Conservation (phyloP, 2,797 vertebrate species). For the Spinus pinus region DNA sequence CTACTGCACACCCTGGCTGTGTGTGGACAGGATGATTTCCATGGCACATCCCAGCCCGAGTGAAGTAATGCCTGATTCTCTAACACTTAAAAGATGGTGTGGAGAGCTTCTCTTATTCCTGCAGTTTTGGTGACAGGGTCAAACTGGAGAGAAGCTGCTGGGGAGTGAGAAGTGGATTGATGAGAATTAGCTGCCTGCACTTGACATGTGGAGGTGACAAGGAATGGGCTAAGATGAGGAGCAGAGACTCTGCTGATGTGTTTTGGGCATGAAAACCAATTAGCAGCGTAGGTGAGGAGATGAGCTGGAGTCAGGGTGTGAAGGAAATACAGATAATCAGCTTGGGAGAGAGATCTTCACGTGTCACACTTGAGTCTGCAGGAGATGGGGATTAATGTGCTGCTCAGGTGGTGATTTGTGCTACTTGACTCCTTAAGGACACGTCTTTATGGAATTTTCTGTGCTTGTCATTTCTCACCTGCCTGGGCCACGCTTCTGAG, state of each 20-base stretch:
- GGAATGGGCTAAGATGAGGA: neutral
- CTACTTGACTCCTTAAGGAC: neutral
- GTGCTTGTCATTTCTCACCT: neutral
- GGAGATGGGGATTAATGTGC: neutral
- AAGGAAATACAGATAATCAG: neutral
- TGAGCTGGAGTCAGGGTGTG: neutral
- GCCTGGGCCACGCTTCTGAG: neutral
- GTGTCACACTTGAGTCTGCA: neutral
- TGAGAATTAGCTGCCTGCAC: neutral
- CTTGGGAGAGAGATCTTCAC: neutral
- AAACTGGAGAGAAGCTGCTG: neutral
- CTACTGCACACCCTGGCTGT: neutral
- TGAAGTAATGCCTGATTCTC: neutral
- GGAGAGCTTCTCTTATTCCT: neutral
- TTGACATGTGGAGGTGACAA: neutral
- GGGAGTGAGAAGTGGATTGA: neutral
- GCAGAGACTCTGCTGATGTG: neutral
- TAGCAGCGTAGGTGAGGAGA: neutral
- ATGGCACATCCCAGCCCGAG: accelerated
- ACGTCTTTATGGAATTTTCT: neutral
- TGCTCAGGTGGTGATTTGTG: neutral
- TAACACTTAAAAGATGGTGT: neutral
- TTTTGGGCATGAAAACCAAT: neutral
- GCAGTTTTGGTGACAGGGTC: neutral
- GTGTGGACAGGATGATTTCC: neutral